Evolutionary conservation across 1,140 invertebrate genomes (phyloP).

Genomic region (Heliothis virescens): DNA sequence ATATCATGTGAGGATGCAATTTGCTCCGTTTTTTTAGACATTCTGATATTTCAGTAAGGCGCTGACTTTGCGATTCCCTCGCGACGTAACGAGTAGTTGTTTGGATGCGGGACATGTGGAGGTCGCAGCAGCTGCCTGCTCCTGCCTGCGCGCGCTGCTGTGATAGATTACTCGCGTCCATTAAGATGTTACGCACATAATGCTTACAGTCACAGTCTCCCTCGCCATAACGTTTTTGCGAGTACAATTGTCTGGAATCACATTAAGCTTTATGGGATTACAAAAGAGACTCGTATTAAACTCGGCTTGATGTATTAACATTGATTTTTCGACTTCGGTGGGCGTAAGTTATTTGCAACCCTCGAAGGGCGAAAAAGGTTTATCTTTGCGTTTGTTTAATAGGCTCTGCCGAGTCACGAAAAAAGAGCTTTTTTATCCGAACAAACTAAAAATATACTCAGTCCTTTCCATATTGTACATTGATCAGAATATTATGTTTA

Average conservation of each 20-base stretch:
- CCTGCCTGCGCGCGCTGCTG: background rate
- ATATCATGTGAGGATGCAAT: conserved; percentile 50
- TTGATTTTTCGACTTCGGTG: conserved; percentile 41
- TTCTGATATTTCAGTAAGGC: conserved; percentile 38
- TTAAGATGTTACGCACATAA: conserved; percentile 45
- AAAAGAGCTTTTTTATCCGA: background rate
- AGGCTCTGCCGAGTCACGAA: background rate
- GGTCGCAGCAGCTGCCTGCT: conserved; percentile 3
- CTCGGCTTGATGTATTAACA: conserved; percentile 39
- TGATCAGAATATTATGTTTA: no score
- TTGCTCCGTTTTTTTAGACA: conserved; percentile 44
- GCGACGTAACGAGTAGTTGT: conserved; percentile 45
- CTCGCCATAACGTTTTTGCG: conserved; percentile 26
- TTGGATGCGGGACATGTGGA: conserved; percentile 43
- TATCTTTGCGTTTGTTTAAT: conserved; percentile 34
- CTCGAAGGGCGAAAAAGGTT: conserved; percentile 21
- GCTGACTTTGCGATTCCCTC: conserved; percentile 42
- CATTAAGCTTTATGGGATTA: conserved; percentile 42
- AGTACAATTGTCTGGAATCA: conserved; percentile 35
- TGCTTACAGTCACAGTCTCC: conserved; percentile 2
- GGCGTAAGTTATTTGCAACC: conserved; percentile 34
- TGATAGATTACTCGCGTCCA: conserved; percentile 52
- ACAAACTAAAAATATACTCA: background rate
- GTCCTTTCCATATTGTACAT: background rate
- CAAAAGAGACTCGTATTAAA: conserved; percentile 37